Evolutionary conservation across 2,888 invertebrate species (phyloP).

Genomic region (Branchellion lobata): DNA sequence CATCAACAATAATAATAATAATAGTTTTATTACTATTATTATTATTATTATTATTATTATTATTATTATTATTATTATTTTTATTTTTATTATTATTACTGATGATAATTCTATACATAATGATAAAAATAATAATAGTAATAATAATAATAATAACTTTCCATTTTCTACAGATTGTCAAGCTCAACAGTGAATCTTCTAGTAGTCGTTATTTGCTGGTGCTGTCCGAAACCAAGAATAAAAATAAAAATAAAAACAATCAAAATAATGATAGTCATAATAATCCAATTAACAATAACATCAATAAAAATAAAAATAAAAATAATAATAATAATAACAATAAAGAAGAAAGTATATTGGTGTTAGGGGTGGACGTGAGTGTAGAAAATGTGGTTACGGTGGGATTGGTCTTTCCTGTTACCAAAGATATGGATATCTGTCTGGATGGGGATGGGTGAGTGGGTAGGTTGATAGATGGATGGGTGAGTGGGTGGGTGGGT

Average conservation of each 20-base stretch:
- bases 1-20: too few relatives aligned
- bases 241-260: not conserved
- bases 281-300: not conserved
- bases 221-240: not conserved
- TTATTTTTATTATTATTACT: not conserved
- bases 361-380: slow-evolving; percentile 79
- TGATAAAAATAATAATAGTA: not conserved
- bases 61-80: not conserved
- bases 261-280: not conserved
- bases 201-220: not conserved
- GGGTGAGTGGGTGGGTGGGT: too few relatives aligned
- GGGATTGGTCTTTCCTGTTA: slow-evolving; percentile 85
- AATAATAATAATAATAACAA: not conserved
- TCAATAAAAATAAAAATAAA: not conserved
- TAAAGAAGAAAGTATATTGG: slow-evolving; percentile 21
- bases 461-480: too few relatives aligned
- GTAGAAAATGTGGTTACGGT: slow-evolving; percentile 80
- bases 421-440: slow-evolving; percentile 88
- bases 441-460: slow-evolving; percentile 91
- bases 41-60: not conserved
- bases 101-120: not conserved
- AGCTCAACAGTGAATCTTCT: not conserved
- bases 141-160: not conserved
- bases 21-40: not conserved
- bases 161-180: not conserved